Base-by-base conservation (phyloP, 2,888 invertebrate species). In the Emesis furor region DNA sequence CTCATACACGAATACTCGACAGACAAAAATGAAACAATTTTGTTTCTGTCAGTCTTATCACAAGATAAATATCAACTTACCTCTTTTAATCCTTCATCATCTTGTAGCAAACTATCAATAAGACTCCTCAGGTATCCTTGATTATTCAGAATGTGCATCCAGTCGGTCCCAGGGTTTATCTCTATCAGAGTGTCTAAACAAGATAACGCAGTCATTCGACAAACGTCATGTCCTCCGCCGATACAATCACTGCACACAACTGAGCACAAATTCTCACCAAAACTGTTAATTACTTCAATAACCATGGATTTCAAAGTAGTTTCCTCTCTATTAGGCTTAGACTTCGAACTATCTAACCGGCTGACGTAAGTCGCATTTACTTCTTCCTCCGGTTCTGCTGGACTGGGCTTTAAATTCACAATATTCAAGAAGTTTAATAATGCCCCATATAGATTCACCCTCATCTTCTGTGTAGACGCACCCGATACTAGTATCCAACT, bases 401-500 rank as follows among this genome's bases (percentile, higher is more conserved):
- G 86, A 17, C 95, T 95, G 0, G 94, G 94, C 86, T 97, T 97
- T 87, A 97, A 92, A 86, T 97, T 98, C 0, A 98, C 97, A 17
- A 99, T 98, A 89, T 98, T 98, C 78, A 99, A 95, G 86, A 98
- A 98, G 88, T 98, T 98, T 0, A 99, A 94, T 24, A 99, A 92
- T 0, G 99, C 98, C 0, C 98, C 98, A 92, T 99, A 99, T 14
- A 99, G 94, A 93, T 99, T 99, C 0, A 99, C 98, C 67, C 99
- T 95, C 81, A 99, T 97, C 91, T 98, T 98, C 92, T 99, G 99
- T 1, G 98, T 98, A 0, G 98, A 98, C 0, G 98, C 98, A 75
- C 98, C 98, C 65, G 98, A 98, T 0, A 98, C 97, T 46, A 99
- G 95, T 4, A 99, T 98, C 98, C 99, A 99, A 88, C 98, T 98